Evolutionary conservation across 2,113 vertebrate species (phyloP).

Genomic region (Lepus europaeus): DNA sequence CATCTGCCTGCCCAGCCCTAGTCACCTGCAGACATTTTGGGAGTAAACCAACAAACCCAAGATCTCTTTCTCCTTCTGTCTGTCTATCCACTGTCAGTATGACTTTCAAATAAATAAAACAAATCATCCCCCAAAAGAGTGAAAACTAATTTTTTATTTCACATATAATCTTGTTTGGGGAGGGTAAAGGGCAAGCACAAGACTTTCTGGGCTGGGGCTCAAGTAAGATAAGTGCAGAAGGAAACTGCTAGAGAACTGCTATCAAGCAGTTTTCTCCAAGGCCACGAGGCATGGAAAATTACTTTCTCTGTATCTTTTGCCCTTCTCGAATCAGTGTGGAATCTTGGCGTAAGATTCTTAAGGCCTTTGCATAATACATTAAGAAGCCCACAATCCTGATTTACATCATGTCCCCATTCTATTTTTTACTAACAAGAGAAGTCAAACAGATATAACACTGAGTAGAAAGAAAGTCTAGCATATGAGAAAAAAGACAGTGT

Average conservation of each 20-base stretch:
- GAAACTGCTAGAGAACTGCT: constrained; percentile 15
- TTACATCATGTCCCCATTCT: background rate
- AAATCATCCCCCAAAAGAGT: no score
- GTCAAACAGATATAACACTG: background rate
- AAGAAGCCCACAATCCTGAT: background rate
- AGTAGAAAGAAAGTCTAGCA: constrained; percentile 30
- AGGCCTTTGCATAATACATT: background rate
- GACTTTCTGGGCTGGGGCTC: background rate
- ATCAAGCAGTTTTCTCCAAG: constrained; percentile 31
- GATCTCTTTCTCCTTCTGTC: no score
- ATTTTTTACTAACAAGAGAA: constrained; percentile 37
- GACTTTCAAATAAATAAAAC: no score
- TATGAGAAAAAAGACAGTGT: background rate
- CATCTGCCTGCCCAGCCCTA: no score
- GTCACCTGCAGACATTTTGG: no score
- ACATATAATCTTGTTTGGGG: constrained; percentile 10
- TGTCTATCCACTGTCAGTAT: no score
- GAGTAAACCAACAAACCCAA: no score
- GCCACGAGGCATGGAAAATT: background rate
- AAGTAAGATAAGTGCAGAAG: background rate
- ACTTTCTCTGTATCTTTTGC: background rate
- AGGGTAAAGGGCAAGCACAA: background rate
- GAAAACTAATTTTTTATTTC: background rate
- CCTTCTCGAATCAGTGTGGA: background rate
- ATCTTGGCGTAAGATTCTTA: background rate